Conservation (phyloP, 2,113 vertebrate species). For the Rallus limicola region DNA sequence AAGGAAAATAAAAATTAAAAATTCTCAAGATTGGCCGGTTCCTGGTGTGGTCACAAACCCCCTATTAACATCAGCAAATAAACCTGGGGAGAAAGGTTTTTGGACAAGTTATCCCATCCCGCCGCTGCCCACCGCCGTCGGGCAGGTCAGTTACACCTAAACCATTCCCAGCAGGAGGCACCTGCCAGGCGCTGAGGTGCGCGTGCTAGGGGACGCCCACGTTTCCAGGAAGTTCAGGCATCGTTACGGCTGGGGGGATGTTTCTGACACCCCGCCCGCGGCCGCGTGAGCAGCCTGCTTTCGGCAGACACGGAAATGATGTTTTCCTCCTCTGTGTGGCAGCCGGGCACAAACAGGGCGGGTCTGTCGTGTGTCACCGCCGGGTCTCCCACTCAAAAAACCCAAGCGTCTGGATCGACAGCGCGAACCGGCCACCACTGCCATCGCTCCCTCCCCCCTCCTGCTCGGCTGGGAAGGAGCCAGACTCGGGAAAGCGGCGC, state of each 20-base stretch:
- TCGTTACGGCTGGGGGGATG: accelerated
- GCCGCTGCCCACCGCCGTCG: neutral
- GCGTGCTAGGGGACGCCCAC: neutral
- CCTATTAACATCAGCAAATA: neutral
- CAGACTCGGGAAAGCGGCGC: accelerated
- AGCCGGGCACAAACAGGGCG: accelerated
- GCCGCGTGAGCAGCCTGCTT: neutral
- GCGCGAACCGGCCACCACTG: neutral
- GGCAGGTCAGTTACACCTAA: neutral
- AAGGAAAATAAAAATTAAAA: neutral
- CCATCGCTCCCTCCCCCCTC: neutral
- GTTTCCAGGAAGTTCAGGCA: neutral
- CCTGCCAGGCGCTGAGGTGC: too few relatives aligned
- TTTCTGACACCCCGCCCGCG: accelerated
- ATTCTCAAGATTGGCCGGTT: neutral
- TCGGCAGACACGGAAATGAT: neutral
- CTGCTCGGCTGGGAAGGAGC: accelerated
- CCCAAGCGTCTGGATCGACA: neutral
- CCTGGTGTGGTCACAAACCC: neutral
- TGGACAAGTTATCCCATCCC: too few relatives aligned
- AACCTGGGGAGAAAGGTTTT: neutral
- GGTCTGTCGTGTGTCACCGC: neutral
- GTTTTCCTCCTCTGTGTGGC: neutral
- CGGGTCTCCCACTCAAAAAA: neutral
- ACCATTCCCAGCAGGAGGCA: neutral